Evolutionary conservation across 2,113 vertebrate species (phyloP).

Genomic region (Trinectes maculatus): DNA sequence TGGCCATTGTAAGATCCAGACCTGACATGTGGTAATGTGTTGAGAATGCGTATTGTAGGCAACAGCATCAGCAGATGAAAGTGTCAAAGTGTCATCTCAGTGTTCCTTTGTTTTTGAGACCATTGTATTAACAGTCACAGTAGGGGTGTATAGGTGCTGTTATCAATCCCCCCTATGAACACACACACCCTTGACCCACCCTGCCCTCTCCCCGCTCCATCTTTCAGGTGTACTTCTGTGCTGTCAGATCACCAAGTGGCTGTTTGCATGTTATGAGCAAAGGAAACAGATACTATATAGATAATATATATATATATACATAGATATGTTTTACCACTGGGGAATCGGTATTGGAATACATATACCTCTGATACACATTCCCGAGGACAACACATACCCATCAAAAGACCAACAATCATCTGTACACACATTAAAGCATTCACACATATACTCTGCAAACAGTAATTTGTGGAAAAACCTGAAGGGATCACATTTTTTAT

Average conservation of each 20-base stretch:
- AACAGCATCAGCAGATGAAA: slow-evolving; percentile 25
- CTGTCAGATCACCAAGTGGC: slow-evolving; percentile 85
- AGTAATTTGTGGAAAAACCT: slow-evolving; percentile 70
- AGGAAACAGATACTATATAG: slow-evolving; percentile 83
- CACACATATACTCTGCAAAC: slow-evolving; percentile 46
- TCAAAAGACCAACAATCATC: slow-evolving; percentile 37
- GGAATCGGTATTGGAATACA: slow-evolving; percentile 69
- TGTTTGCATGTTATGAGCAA: slow-evolving; percentile 87
- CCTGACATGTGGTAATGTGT: neutral
- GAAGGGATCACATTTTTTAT: slow-evolving; percentile 70
- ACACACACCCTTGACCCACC: no score
- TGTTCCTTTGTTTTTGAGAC: slow-evolving; percentile 51
- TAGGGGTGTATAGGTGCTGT: slow-evolving; percentile 56
- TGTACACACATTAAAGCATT: slow-evolving; percentile 31
- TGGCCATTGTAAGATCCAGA: slow-evolving; percentile 4
- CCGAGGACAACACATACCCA: slow-evolving; percentile 55
- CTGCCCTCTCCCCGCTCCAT: slow-evolving; percentile 43
- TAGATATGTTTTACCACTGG: slow-evolving; percentile 74
- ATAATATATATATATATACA: slow-evolving; percentile 82
- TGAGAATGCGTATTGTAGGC: slow-evolving; percentile 14
- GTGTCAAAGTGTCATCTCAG: slow-evolving; percentile 52
- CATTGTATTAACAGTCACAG: slow-evolving; percentile 48
- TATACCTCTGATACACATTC: slow-evolving; percentile 70
- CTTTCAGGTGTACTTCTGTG: slow-evolving; percentile 81
- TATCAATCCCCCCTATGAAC: slow-evolving; percentile 50